Conservation (phyloP, 2,888 invertebrate genomes). For the Scaeva pyrastri region DNA sequence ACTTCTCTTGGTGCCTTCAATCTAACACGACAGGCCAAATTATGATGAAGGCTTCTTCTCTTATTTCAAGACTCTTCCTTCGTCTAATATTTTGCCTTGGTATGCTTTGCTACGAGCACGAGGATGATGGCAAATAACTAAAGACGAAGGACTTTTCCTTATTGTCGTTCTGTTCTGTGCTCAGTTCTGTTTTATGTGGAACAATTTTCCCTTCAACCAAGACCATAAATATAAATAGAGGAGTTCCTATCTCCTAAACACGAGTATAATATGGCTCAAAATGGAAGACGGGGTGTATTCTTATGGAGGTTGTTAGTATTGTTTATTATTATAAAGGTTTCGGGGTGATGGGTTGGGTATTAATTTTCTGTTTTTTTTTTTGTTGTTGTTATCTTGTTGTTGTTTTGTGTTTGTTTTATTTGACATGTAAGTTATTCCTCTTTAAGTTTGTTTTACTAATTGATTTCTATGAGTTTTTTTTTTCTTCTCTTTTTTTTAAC, state of each 20-base stretch:
- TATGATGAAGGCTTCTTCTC: conserved; percentile 70
- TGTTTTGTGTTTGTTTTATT: conserved; percentile 27
- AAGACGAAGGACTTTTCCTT: conserved; percentile 58
- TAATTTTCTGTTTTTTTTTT: conserved; percentile 45
- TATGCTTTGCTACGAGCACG: no score
- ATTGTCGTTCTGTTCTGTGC: conserved; percentile 38
- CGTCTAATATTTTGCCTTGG: conserved; percentile 4
- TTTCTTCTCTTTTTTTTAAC: not conserved
- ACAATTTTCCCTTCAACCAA: conserved; percentile 42
- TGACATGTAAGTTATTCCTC: conserved; percentile 41
- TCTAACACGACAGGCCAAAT: conserved; percentile 72
- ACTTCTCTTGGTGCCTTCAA: conserved; percentile 60
- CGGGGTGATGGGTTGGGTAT: conserved; percentile 54
- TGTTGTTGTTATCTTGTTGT: not conserved
- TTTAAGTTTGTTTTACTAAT: conserved; percentile 31
- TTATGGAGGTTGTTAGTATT: conserved; percentile 62
- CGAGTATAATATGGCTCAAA: conserved; percentile 9
- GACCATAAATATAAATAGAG: conserved; percentile 60
- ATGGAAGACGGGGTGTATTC: not conserved
- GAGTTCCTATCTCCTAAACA: conserved; percentile 21
- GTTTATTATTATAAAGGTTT: conserved; percentile 64
- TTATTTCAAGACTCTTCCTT: conserved; percentile 46
- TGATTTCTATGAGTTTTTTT: not conserved
- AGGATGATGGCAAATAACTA: conserved; percentile 25
- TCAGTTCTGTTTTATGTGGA: conserved; percentile 39